phyloP scores from a whole-genome alignment of 2,113 vertebrate species.

The Neofelis nebulosa region DNA sequence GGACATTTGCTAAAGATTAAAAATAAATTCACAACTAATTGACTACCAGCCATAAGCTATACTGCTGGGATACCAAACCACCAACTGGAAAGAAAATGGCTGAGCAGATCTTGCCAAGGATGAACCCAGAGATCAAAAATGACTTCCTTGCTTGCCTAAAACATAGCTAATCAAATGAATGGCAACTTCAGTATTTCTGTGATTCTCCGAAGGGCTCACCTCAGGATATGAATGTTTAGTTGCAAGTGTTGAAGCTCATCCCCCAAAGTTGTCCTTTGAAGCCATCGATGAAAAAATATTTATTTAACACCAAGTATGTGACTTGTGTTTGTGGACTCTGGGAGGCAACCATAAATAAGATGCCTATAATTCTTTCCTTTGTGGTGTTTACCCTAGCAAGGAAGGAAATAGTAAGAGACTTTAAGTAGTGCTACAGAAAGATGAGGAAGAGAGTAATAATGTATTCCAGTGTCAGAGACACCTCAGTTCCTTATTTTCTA shows the following conservation, averaged over 20 bases:
- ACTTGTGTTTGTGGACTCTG: background rate
- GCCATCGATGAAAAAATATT: background rate
- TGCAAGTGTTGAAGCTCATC: background rate
- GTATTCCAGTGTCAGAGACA: background rate
- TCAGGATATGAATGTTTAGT: background rate
- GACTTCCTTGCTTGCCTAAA: background rate
- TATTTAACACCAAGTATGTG: background rate
- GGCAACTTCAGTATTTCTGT: constrained; percentile 11
- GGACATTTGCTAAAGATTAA: constrained; percentile 70
- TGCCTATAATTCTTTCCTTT: background rate
- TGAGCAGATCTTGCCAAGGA: constrained; percentile 44
- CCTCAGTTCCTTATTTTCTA: background rate
- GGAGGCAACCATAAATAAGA: background rate
- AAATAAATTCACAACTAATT: constrained; percentile 77
- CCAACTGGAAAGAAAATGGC: constrained; percentile 57
- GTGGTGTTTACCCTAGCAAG: background rate
- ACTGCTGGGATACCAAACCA: constrained; percentile 55
- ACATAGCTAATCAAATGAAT: constrained; percentile 1
- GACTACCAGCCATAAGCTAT: constrained; percentile 60
- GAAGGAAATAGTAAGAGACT: background rate
- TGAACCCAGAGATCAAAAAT: constrained; percentile 53
- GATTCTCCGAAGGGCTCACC: background rate
- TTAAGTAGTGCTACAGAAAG: background rate
- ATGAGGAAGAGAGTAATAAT: background rate
- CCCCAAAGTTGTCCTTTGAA: background rate